These are phyloP conservation scores for Drosophila ironensis DNA, from an alignment of 1,140 invertebrate genomes.

Conservation along the genomic window DNA sequence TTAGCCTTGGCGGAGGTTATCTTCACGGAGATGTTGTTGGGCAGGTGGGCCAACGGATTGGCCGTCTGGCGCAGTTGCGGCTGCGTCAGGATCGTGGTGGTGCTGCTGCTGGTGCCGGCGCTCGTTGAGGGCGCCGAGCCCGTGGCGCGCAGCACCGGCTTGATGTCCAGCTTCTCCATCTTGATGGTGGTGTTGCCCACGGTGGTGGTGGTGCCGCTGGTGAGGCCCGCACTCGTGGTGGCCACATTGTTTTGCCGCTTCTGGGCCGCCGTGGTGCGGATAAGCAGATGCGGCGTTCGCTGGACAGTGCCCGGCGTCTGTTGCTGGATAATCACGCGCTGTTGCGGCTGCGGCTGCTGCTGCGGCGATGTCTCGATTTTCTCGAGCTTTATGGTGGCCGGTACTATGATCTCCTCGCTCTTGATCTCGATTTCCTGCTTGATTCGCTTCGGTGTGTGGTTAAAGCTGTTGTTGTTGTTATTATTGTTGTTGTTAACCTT, in stretches of 20 bases:
- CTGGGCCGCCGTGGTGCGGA: constrained; percentile 61
- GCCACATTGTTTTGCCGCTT: constrained; percentile 41
- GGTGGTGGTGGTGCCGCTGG: constrained; percentile 42
- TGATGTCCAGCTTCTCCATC: constrained; percentile 79
- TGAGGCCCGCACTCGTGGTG: background rate
- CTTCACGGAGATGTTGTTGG: constrained; percentile 79
- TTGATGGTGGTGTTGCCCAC: constrained; percentile 71
- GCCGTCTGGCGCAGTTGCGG: constrained; percentile 65
- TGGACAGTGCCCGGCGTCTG: constrained; percentile 50
- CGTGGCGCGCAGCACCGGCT: constrained; percentile 56
- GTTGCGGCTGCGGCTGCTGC: constrained; percentile 14
- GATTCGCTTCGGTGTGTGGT: constrained; percentile 72
- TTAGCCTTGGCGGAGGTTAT: constrained; percentile 75
- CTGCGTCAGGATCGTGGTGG: constrained; percentile 61
- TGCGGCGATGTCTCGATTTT: constrained; percentile 59
- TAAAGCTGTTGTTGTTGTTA: constrained; percentile 64
- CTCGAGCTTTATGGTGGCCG: constrained; percentile 72
- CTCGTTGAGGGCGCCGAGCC: constrained; percentile 14
- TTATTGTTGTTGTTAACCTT: constrained; percentile 63
- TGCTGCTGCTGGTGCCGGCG: constrained; percentile 41
- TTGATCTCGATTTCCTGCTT: constrained; percentile 80
- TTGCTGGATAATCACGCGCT: constrained; percentile 64
- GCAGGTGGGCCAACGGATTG: constrained; percentile 73
- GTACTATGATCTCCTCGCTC: constrained; percentile 77
- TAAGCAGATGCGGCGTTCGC: constrained; percentile 64